Evolutionary conservation across 2,797 vertebrate genomes (phyloP).

Genomic region (Tangara arthus): DNA sequence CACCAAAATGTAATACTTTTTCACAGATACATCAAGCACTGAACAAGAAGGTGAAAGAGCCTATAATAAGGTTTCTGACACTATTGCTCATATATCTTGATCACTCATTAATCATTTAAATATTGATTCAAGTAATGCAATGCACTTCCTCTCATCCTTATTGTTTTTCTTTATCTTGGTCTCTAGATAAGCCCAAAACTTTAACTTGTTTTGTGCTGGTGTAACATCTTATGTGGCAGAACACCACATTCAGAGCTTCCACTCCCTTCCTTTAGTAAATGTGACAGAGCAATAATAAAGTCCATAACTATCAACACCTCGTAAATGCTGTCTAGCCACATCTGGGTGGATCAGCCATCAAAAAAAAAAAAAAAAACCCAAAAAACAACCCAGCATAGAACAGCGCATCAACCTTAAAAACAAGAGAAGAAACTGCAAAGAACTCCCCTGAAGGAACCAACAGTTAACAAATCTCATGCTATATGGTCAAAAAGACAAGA

Average conservation of each 20-base stretch:
- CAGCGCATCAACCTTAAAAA: not conserved
- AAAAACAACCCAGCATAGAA: not conserved
- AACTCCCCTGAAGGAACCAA: not conserved
- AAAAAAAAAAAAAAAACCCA: no score
- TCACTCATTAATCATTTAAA: not conserved
- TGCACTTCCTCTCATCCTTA: not conserved
- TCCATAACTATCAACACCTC: not conserved
- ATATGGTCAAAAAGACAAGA: not conserved
- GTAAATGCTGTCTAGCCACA: not conserved
- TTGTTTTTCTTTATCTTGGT: not conserved
- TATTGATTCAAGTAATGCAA: not conserved
- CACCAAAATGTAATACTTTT: not conserved
- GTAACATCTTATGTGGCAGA: not conserved
- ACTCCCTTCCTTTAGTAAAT: not conserved
- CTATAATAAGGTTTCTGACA: not conserved
- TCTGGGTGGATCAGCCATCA: not conserved
- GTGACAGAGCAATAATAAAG: not conserved
- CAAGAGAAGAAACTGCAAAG: not conserved
- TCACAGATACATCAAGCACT: not conserved
- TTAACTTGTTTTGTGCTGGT: not conserved
- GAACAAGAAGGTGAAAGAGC: not conserved
- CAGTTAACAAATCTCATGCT: not conserved
- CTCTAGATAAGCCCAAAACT: not conserved
- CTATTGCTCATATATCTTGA: not conserved
- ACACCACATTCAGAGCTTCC: not conserved